Base-by-base conservation (phyloP, 2,113 vertebrate species). In the Corythornis cristatus region DNA sequence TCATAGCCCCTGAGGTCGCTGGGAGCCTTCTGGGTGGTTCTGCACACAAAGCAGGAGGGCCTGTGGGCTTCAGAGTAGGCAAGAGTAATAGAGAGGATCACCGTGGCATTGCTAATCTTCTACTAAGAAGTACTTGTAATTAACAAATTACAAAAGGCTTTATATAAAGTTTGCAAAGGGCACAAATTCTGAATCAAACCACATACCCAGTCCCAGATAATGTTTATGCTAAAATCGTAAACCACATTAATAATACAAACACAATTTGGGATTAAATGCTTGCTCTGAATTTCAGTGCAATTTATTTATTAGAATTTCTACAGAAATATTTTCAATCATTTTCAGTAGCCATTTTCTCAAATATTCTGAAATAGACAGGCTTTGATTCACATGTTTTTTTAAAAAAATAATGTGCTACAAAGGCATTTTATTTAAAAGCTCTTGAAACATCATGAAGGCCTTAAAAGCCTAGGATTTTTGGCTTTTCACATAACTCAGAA, bases 21-120 rank as follows among this genome's bases (percentile, higher is more conserved):
- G 21, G 26, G 28, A 60, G 12, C 12, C 20, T 12, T 8, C 37
- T 45, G 37, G 2, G 10, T n/a, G 31, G 26, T 94, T 60, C 40
- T 83, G 28, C 20, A 43, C 7, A 1, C 0, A 0, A 18, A 6
- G 17, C 18, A 23, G 25, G 11, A 64, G 22, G 28, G 9, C 22
- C 61, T 62, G 18, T 28, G 43, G n/a, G 21, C 28, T 57, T 53
- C 21, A 11, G 12, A 48, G 19, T 11, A 33, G 75, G 5, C 16
- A 60, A 46, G 53, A 33, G 31, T 35, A 42, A 60, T 8, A 67
- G 12, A 72, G 45, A 50, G 31, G 25, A 26, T 77, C 12, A 23
- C 16, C 50, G 19, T 54, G 25, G 56, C 5, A 3, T 82, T 81
- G 12, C 14, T 56, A 22, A 58, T 81, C 8, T 29, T 33, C 35